A percentile compares a stretch with the other conserved stretches of the same genome.
Conservation (phyloP, 2,797 vertebrate species). For the Vultur gryphus region DNA sequence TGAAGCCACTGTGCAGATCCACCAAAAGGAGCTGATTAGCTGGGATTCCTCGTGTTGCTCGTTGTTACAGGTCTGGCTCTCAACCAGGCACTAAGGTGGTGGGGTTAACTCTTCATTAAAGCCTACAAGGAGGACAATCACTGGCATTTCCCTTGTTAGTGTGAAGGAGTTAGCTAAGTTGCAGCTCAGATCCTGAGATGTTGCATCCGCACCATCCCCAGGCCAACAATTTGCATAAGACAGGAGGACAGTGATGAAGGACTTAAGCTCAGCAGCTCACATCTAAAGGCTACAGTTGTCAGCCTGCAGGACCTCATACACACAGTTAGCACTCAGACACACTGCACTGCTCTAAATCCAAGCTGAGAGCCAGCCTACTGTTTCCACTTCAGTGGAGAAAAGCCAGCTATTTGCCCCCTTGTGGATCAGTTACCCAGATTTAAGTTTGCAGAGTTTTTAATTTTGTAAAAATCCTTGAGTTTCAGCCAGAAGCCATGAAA, state of each 20-base stretch:
- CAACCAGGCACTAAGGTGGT: not conserved
- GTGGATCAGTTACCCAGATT: not conserved
- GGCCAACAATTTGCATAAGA: not conserved
- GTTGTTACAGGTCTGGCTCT: not conserved
- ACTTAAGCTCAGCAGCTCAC: rapidly evolving
- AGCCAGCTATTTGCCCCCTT: not conserved
- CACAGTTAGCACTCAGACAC: not conserved
- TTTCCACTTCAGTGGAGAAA: not conserved
- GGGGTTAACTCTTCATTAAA: not conserved
- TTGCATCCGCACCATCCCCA: not conserved
- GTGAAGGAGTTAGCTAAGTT: not conserved
- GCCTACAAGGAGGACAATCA: not conserved
- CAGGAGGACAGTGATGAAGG: not conserved
- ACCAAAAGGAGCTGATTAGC: not conserved
- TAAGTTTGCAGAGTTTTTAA: not conserved
- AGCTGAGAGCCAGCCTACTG: not conserved
- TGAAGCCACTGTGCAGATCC: not conserved
- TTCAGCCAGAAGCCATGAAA: not conserved
- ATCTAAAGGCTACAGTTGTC: not conserved
- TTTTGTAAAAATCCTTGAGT: not conserved
- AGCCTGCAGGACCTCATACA: not conserved
- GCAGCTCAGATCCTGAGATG: not conserved
- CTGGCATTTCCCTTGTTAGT: not conserved
- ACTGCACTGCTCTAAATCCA: not conserved
- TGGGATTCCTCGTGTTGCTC: not conserved